Evolutionary conservation across 2,797 vertebrate species (phyloP).

Genomic region (Sebastes diaconus): DNA sequence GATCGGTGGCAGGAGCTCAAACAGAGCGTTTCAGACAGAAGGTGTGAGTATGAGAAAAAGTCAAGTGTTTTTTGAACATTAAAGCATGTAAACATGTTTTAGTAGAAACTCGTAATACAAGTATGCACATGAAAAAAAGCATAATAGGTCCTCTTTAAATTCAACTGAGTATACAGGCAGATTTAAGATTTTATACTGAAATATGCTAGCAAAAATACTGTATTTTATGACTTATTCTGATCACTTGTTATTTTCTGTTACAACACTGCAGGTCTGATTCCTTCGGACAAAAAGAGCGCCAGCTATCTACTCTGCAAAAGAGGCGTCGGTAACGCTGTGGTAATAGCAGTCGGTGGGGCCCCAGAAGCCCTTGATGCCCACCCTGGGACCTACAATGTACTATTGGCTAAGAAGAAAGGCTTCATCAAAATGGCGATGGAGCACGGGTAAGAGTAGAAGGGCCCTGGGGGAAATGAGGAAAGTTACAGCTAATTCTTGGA

Average conservation of each 20-base stretch:
- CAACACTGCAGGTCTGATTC: slow-evolving; percentile 84
- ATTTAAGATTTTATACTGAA: background rate
- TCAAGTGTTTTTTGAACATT: too few relatives aligned
- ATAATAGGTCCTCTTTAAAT: too few relatives aligned
- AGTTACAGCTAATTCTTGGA: background rate
- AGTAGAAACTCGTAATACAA: too few relatives aligned
- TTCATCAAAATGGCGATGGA: slow-evolving; percentile 91
- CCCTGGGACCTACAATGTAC: slow-evolving; percentile 85
- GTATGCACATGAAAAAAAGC: too few relatives aligned
- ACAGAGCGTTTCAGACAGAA: too few relatives aligned
- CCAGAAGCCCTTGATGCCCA: slow-evolving; percentile 90
- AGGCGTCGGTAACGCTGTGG: slow-evolving; percentile 82
- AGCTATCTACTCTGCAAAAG: slow-evolving; percentile 76
- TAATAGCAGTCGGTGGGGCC: slow-evolving; percentile 89
- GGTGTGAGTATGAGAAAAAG: too few relatives aligned
- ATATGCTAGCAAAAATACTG: background rate
- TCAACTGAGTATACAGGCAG: background rate
- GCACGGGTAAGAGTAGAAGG: slow-evolving; percentile 83
- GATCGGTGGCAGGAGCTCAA: too few relatives aligned
- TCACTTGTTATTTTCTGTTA: slow-evolving; percentile 1
- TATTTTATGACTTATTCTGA: background rate
- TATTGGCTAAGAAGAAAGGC: slow-evolving; percentile 90
- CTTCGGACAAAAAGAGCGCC: slow-evolving; percentile 88
- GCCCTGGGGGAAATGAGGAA: background rate
- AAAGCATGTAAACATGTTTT: too few relatives aligned